Evolutionary conservation across 2,888 invertebrate species (phyloP).

Genomic region (Hydriomena furcata): DNA sequence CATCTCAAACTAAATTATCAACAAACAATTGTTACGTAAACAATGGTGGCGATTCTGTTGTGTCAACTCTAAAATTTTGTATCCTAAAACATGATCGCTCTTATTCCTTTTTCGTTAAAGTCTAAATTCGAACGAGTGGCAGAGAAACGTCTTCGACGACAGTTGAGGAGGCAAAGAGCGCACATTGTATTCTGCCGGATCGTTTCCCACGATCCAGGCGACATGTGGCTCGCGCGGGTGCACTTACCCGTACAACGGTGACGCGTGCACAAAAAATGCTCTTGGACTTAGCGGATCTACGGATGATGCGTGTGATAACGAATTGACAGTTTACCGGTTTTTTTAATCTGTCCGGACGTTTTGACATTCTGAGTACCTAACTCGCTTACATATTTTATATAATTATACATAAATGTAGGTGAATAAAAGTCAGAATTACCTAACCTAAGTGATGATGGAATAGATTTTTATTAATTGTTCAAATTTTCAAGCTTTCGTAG

Average conservation of each 20-base stretch:
- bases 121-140: conserved; percentile 39
- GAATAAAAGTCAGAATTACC: no score
- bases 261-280: conserved; percentile 78
- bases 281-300: conserved; percentile 76
- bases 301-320: conserved; percentile 62
- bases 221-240: conserved; percentile 80
- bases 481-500: no score
- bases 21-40: conserved; percentile 53
- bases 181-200: conserved; percentile 66
- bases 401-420: no score
- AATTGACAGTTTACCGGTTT: conserved; percentile 47
- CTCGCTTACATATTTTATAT: no score
- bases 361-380: background rate
- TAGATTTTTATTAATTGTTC: no score
- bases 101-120: no score
- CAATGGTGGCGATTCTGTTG: no score
- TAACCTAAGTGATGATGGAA: no score
- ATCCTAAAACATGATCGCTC: no score
- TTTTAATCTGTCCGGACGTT: conserved; percentile 24
- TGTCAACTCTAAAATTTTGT: conserved; percentile 50
- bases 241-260: conserved; percentile 73
- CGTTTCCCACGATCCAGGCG: conserved; percentile 80
- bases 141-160: conserved; percentile 49
- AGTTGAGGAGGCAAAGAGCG: conserved; percentile 68
- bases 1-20: conserved; percentile 36